Percentiles rank a stretch among this genome's conserved stretches.
Evolutionary conservation across 1,140 invertebrate genomes (phyloP).

Genomic region (Linepithema humile): DNA sequence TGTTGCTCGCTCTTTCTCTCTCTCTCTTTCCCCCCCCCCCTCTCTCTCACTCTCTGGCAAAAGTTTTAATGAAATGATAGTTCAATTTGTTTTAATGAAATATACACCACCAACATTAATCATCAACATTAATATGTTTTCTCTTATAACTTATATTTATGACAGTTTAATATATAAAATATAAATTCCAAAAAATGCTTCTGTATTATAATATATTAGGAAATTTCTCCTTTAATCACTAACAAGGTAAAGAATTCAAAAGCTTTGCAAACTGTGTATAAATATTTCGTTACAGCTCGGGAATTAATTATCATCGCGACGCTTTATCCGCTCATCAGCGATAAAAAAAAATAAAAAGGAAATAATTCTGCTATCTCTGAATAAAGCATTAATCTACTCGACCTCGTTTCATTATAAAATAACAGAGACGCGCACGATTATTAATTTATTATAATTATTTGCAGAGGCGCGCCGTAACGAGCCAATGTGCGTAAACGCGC

Average conservation of each 20-base stretch:
- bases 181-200: neutral
- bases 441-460: slow-evolving; percentile 49
- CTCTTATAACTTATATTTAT: neutral
- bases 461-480: neutral
- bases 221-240: slow-evolving; percentile 1
- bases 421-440: slow-evolving; percentile 3
- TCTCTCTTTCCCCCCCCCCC: no score
- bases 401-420: neutral
- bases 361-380: slow-evolving; percentile 20
- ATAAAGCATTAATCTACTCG: slow-evolving; percentile 22
- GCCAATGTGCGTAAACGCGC: neutral
- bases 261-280: neutral
- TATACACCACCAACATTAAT: neutral
- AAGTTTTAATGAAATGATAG: slow-evolving; percentile 21
- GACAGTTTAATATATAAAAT: neutral
- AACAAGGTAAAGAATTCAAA: neutral
- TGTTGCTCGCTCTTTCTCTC: no score
- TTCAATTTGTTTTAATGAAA: neutral
- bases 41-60: no score
- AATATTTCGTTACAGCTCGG: slow-evolving; percentile 33
- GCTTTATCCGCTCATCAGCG: neutral
- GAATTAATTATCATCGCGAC: slow-evolving; percentile 36
- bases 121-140: neutral
- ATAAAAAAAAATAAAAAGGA: slow-evolving; percentile 1
- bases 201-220: neutral